Percentiles rank a stretch among this genome's conserved stretches.
These are phyloP conservation scores for Lacanobia oleracea DNA, from an alignment of 2,888 invertebrate genomes.

Conservation along the genomic window DNA sequence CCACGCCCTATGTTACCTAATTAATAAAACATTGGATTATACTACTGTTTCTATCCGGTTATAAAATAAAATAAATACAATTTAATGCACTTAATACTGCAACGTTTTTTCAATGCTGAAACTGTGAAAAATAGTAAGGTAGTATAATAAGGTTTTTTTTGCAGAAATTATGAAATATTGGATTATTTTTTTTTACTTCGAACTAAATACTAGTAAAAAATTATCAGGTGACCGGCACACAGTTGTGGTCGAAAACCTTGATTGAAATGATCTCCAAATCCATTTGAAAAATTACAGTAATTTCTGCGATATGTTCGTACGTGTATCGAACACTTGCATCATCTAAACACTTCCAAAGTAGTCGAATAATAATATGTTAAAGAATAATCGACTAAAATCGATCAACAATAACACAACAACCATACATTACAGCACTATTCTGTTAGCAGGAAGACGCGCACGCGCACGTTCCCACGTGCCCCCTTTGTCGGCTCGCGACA, in stretches of 20 bases:
- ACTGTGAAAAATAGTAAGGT: no score
- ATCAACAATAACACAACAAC: slow-evolving; percentile 80
- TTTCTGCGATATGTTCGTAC: slow-evolving; percentile 45
- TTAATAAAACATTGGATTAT: no score
- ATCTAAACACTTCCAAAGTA: slow-evolving; percentile 50
- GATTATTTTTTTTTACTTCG: no score
- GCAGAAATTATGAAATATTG: no score
- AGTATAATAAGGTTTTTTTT: no score
- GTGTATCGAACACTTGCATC: slow-evolving; percentile 45
- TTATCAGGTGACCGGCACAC: neutral
- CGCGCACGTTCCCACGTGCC: slow-evolving; percentile 89
- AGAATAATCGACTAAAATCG: slow-evolving; percentile 78
- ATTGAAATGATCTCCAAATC: slow-evolving; percentile 26
- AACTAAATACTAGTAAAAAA: no score
- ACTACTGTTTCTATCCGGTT: no score
- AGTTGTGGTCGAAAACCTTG: neutral
- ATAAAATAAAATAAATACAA: no score
- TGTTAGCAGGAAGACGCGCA: slow-evolving; percentile 81
- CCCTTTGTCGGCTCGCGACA: slow-evolving; percentile 89
- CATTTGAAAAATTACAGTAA: slow-evolving; percentile 33
- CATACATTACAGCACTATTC: slow-evolving; percentile 82
- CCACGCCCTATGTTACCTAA: no score
- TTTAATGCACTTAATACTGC: no score
- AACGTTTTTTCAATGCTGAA: no score
- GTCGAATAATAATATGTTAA: slow-evolving; percentile 63